Base-by-base conservation (phyloP, 1,140 invertebrate genomes). In the Drosophila fuyamai region DNA sequence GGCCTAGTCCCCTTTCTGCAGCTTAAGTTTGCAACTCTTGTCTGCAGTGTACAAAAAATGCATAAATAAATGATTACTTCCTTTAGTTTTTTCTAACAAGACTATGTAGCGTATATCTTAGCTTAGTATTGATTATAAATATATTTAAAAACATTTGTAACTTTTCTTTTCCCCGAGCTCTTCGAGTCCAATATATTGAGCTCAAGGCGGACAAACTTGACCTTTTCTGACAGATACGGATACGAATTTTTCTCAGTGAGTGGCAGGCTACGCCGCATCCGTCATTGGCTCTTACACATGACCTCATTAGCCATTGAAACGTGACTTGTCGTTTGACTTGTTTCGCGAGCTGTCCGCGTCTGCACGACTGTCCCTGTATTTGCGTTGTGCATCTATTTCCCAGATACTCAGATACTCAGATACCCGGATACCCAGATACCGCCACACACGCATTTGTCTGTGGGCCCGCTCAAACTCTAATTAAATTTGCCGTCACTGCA, bases 321-420 rank as follows among this genome's bases (percentile, higher is more conserved):
- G 89, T 91, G 89, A 91, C 89, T 91, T 81, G 78, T 78, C 80
- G 79, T 91, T 91, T 91, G 84, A 89, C 89, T 91, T 89, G 79
- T 61, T 85, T 76, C 89, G 83, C 83, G 75, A 89, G 70, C 74
- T 68, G 56, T 32, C 56, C 63, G 43, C 56, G 40, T 78, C 61
- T 57, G 41, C 47, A 48, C 59, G 55, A 44, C 43, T 79, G 44
- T 56, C 35, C 59, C 38, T 57, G 56, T 76, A 56, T 81, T 59
- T 68, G 61, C 65, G 57, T 60, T 81, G 54, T 74, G 65, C 65
- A 68, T 68, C 65, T 60, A 44, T 16, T 48, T 55, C 47, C 7
- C 51, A 43, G 61, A 27, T 18, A 27, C 36, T 12, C n/a, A 18
- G 18, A 44, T 12, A 13, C 44, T 5, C 55, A 47, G 50, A 10